phyloP scores from a whole-genome alignment of 2,113 vertebrate genomes.

The Kobus ellipsiprymnus region DNA sequence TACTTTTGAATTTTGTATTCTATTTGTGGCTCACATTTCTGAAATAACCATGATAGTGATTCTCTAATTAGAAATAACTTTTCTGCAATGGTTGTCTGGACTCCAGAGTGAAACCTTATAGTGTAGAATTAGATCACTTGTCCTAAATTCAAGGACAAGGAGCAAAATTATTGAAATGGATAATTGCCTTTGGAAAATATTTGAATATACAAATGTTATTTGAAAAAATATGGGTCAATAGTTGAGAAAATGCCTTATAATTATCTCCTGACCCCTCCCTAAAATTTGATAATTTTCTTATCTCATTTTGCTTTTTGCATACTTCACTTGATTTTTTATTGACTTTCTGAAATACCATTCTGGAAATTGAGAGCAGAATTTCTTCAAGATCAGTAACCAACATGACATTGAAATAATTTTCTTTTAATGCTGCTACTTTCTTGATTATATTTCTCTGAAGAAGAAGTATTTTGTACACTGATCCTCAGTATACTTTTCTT shows the following conservation, averaged over 20 bases:
- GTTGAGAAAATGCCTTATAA: conserved; percentile 15
- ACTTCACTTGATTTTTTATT: conserved; percentile 1
- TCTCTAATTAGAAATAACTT: conserved; percentile 31
- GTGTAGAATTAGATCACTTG: background rate
- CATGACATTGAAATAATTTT: background rate
- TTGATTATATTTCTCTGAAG: background rate
- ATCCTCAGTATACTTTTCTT: background rate
- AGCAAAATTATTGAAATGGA: background rate
- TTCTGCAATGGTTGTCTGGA: background rate
- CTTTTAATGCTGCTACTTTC: conserved; percentile 14
- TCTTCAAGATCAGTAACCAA: background rate
- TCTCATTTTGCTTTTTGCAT: conserved; percentile 22
- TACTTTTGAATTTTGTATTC: conserved; percentile 17
- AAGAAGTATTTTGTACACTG: background rate
- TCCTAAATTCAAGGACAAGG: background rate
- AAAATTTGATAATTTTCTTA: conserved; percentile 7
- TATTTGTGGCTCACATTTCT: conserved; percentile 30
- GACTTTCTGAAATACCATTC: conserved; percentile 16
- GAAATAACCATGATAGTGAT: background rate
- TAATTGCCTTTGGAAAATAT: conserved; percentile 12
- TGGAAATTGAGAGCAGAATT: conserved; percentile 1
- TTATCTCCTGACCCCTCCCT: background rate
- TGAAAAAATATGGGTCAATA: background rate
- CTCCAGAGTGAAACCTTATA: background rate
- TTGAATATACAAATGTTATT: background rate